Evolutionary conservation across 1,140 invertebrate species (phyloP), one percentile per base, ranked within the genome.

Genomic region (Maconellicoccus hirsutus): DNA sequence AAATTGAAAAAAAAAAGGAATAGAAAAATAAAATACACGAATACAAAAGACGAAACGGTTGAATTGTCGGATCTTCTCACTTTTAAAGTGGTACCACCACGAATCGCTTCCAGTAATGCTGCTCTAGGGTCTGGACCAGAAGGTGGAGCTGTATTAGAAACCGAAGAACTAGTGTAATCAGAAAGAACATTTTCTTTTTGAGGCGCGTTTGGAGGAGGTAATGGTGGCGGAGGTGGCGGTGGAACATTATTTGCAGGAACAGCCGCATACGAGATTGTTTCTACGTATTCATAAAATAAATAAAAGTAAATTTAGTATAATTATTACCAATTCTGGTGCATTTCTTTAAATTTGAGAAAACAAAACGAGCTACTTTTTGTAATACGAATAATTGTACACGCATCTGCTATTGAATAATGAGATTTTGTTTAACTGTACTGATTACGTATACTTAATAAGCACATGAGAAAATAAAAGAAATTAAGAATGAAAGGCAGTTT

Each of bases 61-160:
- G 10, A 3, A 26, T 26, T 10, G 19, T 33, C 10, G 10, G 25
- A 23, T 69, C 6, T 25, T 69, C 12, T 77, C 75, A 87, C 86
- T 81, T 84, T 87, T 1, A 89, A 77, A 12, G 77, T 78, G 27
- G 82, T 83, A 27, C 90, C 90, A 76, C 81, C 85, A 74, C 88
- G 81, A 75, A 94, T 94, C 71, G 86, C 86, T 70, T 90, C 86
- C 85, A 94, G 85, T 2, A 95, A 83, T 39, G 86, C 86, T 66
- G 84, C 83, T 12, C 85, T 81, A 3, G 83, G 75, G 79, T 90
- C 87, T 1, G 75, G 69, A 59, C 74, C 74, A 6, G 78, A 75
- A 63, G 76, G 73, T 25, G 75, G 76, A 69, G 74, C 72, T 69
- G 76, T 74, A 27, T 74, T 52, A 42, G 38, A 25, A 38, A 1